A percentile compares a stretch with the other conserved stretches of the same genome.
Evolutionary conservation across 1,140 invertebrate genomes (phyloP).

Genomic region (Amyelois transitella): DNA sequence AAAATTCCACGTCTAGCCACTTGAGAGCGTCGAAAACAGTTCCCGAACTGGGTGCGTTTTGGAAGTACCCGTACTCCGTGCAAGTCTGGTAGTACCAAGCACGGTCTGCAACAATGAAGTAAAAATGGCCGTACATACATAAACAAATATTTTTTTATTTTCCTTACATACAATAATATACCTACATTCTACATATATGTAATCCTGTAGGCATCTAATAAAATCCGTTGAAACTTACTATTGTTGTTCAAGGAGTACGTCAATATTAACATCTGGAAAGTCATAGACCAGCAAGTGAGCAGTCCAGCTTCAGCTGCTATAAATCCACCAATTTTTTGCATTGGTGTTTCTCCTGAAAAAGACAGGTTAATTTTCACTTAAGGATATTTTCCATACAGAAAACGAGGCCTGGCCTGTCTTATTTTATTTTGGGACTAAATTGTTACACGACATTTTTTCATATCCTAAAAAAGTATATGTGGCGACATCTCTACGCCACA

Average conservation of each 20-base stretch:
- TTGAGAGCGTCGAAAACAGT: conserved; percentile 79
- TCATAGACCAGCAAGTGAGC: conserved; percentile 29
- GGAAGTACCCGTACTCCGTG: conserved; percentile 89
- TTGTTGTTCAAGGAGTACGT: conserved; percentile 23
- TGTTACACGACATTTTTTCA: no score
- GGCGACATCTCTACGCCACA: no score
- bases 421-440: no score
- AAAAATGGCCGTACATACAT: no score
- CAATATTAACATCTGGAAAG: conserved; percentile 28
- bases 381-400: no score
- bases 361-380: no score
- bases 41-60: conserved; percentile 78
- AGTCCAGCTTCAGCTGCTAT: conserved; percentile 26
- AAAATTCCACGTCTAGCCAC: conserved; percentile 76
- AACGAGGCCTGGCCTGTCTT: no score
- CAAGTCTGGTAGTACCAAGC: conserved; percentile 90
- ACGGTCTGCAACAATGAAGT: conserved; percentile 63
- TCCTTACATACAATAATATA: no score
- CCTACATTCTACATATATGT: no score
- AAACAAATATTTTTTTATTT: no score
- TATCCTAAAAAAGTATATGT: no score
- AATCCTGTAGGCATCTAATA: neutral
- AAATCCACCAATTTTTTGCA: conserved; percentile 53
- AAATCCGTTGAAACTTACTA: conserved; percentile 22
- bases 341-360: conserved; percentile 48